Evolutionary conservation across 2,888 invertebrate species (phyloP).

Genomic region (Tachina grossa): DNA sequence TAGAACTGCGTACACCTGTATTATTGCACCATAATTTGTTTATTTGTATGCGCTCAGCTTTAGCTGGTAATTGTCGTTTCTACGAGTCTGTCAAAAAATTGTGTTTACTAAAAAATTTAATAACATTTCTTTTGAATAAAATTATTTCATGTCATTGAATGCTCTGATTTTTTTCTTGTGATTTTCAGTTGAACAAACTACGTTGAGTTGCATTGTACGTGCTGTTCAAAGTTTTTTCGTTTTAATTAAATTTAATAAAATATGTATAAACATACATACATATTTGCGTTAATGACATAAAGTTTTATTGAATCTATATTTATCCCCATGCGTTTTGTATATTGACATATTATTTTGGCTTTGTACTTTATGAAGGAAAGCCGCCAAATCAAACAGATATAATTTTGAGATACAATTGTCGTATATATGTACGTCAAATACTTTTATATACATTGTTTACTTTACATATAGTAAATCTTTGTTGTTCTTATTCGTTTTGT

Average conservation of each 20-base stretch:
- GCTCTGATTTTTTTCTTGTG: too few species aligned
- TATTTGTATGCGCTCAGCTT: conserved; percentile 23
- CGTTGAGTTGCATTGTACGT: neutral
- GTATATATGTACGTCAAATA: conserved; percentile 3
- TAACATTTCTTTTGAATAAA: neutral
- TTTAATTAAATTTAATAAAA: neutral
- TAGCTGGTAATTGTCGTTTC: conserved; percentile 31
- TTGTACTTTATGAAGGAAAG: conserved; percentile 16
- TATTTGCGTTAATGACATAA: conserved; percentile 25
- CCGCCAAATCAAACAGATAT: conserved; percentile 12
- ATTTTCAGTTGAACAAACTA: conserved; percentile 9
- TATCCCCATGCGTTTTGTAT: neutral
- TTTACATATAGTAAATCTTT: neutral
- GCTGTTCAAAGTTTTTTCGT: neutral
- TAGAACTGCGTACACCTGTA: too few species aligned
- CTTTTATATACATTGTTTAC: conserved; percentile 21
- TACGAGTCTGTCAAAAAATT: conserved; percentile 1
- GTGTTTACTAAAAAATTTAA: conserved; percentile 42
- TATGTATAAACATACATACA: neutral
- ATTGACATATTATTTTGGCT: neutral
- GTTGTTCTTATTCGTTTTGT: neutral
- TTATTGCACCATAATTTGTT: neutral
- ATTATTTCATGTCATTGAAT: conserved; percentile 5
- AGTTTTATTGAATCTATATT: neutral
- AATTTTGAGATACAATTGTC: conserved; percentile 13